Percentiles rank a stretch among this genome's conserved stretches.
These are phyloP conservation scores for Polypterus bichir DNA, from an alignment of 2,113 vertebrate genomes.

Conservation along the genomic window DNA sequence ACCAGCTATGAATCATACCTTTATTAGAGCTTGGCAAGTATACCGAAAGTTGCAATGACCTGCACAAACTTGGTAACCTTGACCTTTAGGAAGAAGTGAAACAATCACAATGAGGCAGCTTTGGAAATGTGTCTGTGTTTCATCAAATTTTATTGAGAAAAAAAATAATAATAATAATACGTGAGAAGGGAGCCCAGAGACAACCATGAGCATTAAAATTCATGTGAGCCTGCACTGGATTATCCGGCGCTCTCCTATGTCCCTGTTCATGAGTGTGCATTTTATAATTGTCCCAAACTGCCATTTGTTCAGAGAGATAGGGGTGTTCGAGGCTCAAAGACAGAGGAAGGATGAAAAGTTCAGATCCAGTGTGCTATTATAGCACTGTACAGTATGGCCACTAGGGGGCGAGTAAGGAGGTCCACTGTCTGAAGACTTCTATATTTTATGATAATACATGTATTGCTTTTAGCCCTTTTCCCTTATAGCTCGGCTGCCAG, in stretches of 20 bases:
- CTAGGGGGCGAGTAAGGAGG: too few species aligned
- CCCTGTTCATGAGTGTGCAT: neutral
- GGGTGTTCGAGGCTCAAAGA: too few species aligned
- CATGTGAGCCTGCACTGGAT: neutral
- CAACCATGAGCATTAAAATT: neutral
- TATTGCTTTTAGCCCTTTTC: too few species aligned
- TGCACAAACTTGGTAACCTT: conserved; percentile 21
- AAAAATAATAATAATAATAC: too few species aligned
- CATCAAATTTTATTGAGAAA: neutral
- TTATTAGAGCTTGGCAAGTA: conserved; percentile 27
- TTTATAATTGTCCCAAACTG: neutral
- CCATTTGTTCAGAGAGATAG: neutral
- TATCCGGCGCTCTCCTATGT: neutral
- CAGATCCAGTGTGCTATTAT: too few species aligned
- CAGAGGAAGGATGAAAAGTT: too few species aligned
- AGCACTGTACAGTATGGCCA: too few species aligned
- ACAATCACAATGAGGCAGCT: conserved; percentile 22
- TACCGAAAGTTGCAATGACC: neutral
- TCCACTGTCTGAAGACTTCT: too few species aligned
- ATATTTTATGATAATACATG: too few species aligned
- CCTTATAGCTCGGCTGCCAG: too few species aligned
- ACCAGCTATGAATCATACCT: conserved; percentile 27
- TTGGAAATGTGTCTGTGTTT: conserved; percentile 12
- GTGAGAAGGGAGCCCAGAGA: too few species aligned
- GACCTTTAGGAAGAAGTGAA: conserved; percentile 15